A percentile compares a stretch with the other conserved stretches of the same genome.
These are phyloP conservation scores for Nemurella pictetii DNA, from an alignment of 2,888 invertebrate species.

Conservation along the genomic window DNA sequence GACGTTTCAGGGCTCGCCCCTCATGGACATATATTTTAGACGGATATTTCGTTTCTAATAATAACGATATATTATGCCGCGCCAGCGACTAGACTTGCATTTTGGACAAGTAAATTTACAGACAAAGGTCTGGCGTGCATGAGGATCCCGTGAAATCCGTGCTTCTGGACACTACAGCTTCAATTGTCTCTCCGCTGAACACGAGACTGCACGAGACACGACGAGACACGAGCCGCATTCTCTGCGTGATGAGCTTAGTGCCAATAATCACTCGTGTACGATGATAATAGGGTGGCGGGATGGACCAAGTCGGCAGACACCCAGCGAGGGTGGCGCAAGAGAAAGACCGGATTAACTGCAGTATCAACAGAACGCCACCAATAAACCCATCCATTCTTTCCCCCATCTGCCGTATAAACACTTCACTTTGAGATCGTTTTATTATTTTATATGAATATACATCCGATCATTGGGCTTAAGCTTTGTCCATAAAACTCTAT, in stretches of 20 bases:
- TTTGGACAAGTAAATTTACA: no score
- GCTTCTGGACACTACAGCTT: background rate
- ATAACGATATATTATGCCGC: no score
- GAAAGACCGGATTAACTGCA: conserved; percentile 10
- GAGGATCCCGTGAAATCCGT: no score
- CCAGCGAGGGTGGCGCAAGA: background rate
- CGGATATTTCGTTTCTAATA: no score
- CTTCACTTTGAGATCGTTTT: conserved; percentile 28
- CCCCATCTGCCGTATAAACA: conserved; percentile 27
- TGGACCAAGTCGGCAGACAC: background rate
- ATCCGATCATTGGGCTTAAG: conserved; percentile 17
- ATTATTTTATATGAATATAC: conserved; percentile 27
- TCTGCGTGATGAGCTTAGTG: conserved; percentile 14
- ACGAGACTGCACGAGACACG: background rate
- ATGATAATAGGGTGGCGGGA: background rate
- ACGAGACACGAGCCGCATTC: background rate
- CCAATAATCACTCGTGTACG: conserved; percentile 21
- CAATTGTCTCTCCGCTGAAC: background rate
- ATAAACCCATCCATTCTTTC: conserved; percentile 30
- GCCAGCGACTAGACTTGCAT: no score
- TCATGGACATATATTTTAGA: no score
- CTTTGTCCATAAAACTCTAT: conserved; percentile 13
- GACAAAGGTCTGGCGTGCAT: no score
- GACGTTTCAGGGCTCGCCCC: no score
- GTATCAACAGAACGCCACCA: conserved; percentile 29